Base-by-base conservation (phyloP, 2,888 invertebrate genomes). In the Lamellibrachia satsuma region DNA sequence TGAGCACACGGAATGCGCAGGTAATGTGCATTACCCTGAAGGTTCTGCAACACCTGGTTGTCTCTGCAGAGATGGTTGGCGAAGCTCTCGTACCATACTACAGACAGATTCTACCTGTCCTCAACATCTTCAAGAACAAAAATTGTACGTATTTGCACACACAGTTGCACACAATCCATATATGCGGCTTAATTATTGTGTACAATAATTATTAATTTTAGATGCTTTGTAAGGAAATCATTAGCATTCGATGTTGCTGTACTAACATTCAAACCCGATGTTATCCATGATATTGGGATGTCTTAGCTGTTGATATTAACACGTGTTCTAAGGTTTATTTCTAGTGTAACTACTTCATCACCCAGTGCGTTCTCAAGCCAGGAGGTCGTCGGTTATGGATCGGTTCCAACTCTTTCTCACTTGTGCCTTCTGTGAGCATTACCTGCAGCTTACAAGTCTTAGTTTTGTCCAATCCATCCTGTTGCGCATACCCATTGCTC, bases 81-180 rank as follows among this genome's bases (percentile, higher is more conserved):
- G 98, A 99, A 95, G 98, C 99, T 0, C 97, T 99, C 55, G 99
- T 99, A n/a, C 99, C 99, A 0, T 99, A 99, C 97, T 99, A 99
- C 97, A 97, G 99, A 93, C 99, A 99, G 97, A 98, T 99, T 94
- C 97, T 99, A 93, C 99, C 99, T 0, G 97, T 98, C 92, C 97
- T 99, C 93, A 99, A 99, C 97, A 97, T 98, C 52, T 98, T 98
- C 96, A 98, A 98, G 97, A 98, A 98, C 95, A 97, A 97, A 96
- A 98, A 96, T 94, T 94, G 96, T 96, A 92, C 93, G 93, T 92
- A 27, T 75, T 90, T 6, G 75, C 22, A 22, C 75, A 75, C 22
- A 39, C 39, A 39, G 39, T 39, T 39, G 39, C 39, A 39, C 15
- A 6, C 75, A 75, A 15, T 75, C 6, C 75, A 55, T 9, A 75